Conservation (phyloP, 2,888 invertebrate genomes). For the Cremastobaeus sp. region DNA sequence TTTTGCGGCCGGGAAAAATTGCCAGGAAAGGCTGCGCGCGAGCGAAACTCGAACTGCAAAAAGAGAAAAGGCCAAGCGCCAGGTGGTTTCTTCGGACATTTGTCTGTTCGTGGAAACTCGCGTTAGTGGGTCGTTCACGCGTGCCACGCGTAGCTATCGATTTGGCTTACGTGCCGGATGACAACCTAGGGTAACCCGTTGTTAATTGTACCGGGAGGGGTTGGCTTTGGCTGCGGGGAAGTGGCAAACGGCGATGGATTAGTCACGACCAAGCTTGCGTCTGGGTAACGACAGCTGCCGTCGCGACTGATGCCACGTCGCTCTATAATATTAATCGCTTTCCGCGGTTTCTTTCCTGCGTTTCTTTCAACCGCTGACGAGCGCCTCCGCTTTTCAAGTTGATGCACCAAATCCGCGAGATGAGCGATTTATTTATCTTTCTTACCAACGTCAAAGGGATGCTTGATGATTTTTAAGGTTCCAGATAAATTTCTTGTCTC, state of each 20-base stretch:
- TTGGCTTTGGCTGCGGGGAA: conserved; percentile 67
- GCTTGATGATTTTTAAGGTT: conserved; percentile 1
- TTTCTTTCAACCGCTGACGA: conserved; percentile 16
- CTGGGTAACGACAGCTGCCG: conserved; percentile 76
- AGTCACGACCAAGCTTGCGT: conserved; percentile 73
- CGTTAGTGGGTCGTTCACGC: conserved; percentile 69
- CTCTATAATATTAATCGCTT: conserved; percentile 50
- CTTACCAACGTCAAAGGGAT: conserved; percentile 6
- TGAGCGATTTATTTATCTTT: conserved; percentile 28
- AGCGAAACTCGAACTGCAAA: too few species aligned
- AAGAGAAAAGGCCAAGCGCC: too few species aligned
- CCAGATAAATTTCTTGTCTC: not conserved
- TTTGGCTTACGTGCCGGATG: conserved; percentile 71
- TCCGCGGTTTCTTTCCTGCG: conserved; percentile 39
- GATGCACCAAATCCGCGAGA: conserved; percentile 24
- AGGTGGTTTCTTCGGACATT: conserved; percentile 6
- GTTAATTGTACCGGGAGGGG: conserved; percentile 70
- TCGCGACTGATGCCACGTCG: conserved; percentile 62
- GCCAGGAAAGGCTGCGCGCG: too few species aligned
- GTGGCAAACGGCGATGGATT: conserved; percentile 72
- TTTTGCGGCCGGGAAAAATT: too few species aligned
- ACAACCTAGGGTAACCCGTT: conserved; percentile 71
- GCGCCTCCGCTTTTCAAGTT: conserved; percentile 1
- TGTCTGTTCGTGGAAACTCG: conserved; percentile 49
- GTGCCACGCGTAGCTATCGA: conserved; percentile 71